Base-by-base conservation (phyloP, 1,140 invertebrate genomes). In the Polypedilum vanderplanki region DNA sequence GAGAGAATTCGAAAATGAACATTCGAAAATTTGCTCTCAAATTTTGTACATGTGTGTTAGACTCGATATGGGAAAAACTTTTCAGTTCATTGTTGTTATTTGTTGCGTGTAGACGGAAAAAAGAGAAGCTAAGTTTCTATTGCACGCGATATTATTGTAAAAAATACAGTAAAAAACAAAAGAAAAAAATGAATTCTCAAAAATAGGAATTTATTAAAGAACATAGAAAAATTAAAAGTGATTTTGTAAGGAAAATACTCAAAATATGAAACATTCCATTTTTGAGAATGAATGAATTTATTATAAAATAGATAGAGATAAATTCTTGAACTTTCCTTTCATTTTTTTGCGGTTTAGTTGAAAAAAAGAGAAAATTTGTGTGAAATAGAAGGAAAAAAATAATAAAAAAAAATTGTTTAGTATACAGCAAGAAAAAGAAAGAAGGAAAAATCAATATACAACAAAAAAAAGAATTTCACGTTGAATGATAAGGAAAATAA, bases 381-480 rank as follows among this genome's bases (percentile, higher is more conserved):
- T 67, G n/a, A n/a, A 7, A 7, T 7, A 15, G 64, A 17, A 67
- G 8, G 18, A 67, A 67, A 67, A 67, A 15, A 67, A 15, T 17
- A 8, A 67, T 7, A 67, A 12, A 67, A n/a, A n/a, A n/a, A n/a
- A n/a, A n/a, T n/a, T n/a, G n/a, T n/a, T n/a, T n/a, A n/a, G n/a
- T n/a, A n/a, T n/a, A n/a, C n/a, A n/a, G n/a, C n/a, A n/a, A n/a
- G n/a, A n/a, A n/a, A n/a, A n/a, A n/a, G n/a, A n/a, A n/a, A n/a
- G n/a, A 65, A 65, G 17, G 18, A 67, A 67, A 67, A 67, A 67
- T 67, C 64, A 20, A 67, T 67, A 67, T 67, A 67, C 64, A 67
- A 67, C n/a, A 67, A 67, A 67, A 67, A 67, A 67, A 15, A 20
- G 18, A 67, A 67, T 17, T 12, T 8, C 18, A n/a, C n/a, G n/a